These are phyloP conservation scores for Dorcus hopei DNA, from an alignment of 2,888 invertebrate genomes.

Conservation along the genomic window DNA sequence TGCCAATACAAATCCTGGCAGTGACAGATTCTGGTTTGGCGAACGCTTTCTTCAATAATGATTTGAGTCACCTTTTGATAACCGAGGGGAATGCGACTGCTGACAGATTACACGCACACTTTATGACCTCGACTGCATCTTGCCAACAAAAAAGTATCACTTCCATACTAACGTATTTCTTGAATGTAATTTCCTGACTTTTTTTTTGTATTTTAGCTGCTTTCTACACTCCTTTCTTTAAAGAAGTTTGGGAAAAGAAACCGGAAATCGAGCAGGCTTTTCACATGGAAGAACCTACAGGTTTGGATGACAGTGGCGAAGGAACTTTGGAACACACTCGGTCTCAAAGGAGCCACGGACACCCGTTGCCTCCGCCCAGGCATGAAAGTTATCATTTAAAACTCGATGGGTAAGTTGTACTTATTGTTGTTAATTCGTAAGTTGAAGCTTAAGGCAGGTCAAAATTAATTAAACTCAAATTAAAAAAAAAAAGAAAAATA, in stretches of 20 bases:
- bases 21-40: slow-evolving; percentile 89
- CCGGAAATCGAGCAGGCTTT: slow-evolving; percentile 92
- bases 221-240: slow-evolving; percentile 93
- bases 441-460: not conserved
- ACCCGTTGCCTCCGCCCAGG: slow-evolving; percentile 67
- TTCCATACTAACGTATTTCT: not conserved
- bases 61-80: slow-evolving; percentile 84
- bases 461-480: not conserved
- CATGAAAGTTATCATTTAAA: slow-evolving; percentile 77
- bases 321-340: slow-evolving; percentile 70
- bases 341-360: slow-evolving; percentile 54
- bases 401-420: slow-evolving; percentile 51
- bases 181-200: not conserved
- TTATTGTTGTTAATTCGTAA: not conserved
- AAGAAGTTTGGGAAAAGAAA: slow-evolving; percentile 94
- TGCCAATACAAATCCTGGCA: slow-evolving; percentile 91
- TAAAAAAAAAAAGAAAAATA: not conserved
- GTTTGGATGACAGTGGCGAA: slow-evolving; percentile 64
- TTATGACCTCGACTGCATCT: slow-evolving; percentile 84
- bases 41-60: slow-evolving; percentile 85
- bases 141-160: slow-evolving; percentile 78
- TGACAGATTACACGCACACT: slow-evolving; percentile 84
- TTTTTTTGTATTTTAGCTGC: slow-evolving; percentile 61
- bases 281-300: slow-evolving; percentile 72
- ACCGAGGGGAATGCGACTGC: slow-evolving; percentile 92